phyloP scores from a whole-genome alignment of 2,888 invertebrate species.

The Aricia artaxerxes region DNA sequence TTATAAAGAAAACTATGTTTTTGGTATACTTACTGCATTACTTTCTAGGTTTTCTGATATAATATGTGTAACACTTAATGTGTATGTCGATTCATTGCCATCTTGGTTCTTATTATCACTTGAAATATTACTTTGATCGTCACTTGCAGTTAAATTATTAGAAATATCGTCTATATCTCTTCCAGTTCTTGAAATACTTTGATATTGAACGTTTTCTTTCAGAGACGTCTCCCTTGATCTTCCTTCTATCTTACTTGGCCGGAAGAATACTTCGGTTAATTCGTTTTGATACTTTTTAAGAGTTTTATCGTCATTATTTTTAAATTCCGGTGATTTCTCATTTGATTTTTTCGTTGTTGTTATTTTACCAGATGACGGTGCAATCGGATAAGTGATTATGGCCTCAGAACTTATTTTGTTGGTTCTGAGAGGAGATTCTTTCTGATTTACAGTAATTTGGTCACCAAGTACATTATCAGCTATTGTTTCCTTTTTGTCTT shows the following conservation, averaged over 20 bases:
- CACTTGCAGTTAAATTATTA: neutral
- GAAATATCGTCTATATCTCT: neutral
- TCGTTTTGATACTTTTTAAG: conserved; percentile 37
- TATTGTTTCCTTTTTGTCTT: neutral
- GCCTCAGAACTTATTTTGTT: neutral
- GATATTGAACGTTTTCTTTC: neutral
- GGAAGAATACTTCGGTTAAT: conserved; percentile 19
- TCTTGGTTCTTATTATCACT: neutral
- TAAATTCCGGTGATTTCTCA: neutral
- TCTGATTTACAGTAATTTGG: neutral
- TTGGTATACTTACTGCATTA: neutral
- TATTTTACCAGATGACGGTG: conserved; percentile 43
- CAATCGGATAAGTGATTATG: neutral
- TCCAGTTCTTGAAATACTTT: neutral
- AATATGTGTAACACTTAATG: neutral
- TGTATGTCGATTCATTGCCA: neutral
- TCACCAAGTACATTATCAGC: neutral
- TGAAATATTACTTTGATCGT: neutral
- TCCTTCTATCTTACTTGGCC: neutral
- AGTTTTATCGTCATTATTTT: conserved; percentile 26
- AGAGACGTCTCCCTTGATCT: neutral
- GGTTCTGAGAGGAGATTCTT: neutral
- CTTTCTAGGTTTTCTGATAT: neutral
- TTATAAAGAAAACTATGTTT: neutral
- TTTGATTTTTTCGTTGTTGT: neutral